A percentile compares a stretch with the other conserved stretches of the same genome.
Conservation (phyloP, 2,797 vertebrate genomes). For the Rhinatrema bivittatum region DNA sequence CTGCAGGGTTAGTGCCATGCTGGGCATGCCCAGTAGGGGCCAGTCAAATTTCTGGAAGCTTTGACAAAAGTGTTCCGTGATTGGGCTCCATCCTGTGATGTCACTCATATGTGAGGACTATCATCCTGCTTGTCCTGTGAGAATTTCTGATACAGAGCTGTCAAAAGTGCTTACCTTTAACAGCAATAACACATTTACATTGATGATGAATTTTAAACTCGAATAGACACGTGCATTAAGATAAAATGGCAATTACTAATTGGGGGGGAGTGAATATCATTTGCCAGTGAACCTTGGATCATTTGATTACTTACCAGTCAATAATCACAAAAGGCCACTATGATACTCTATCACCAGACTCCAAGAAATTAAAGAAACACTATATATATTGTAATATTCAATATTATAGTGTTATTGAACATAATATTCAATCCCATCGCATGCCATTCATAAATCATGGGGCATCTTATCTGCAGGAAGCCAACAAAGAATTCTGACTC, state of each 20-base stretch:
- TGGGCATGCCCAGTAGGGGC: no score
- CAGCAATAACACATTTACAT: slow-evolving; percentile 7
- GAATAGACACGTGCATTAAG: slow-evolving; percentile 26
- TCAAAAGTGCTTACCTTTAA: slow-evolving; percentile 8
- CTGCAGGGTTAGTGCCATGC: no score
- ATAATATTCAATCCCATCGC: slow-evolving; percentile 7
- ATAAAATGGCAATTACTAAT: slow-evolving; percentile 17
- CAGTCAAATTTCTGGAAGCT: no score
- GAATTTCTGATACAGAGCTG: no score
- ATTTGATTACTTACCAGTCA: slow-evolving; percentile 19
- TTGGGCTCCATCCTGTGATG: no score
- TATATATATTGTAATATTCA: slow-evolving; percentile 11
- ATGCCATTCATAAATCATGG: slow-evolving; percentile 6
- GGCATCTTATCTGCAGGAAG: neutral
- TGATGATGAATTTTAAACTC: slow-evolving; percentile 22
- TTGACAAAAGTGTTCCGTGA: no score
- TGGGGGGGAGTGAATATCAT: slow-evolving; percentile 7
- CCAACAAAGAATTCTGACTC: slow-evolving; percentile 1
- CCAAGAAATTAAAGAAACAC: slow-evolving; percentile 20
- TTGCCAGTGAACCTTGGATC: slow-evolving; percentile 3
- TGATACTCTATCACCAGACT: slow-evolving; percentile 4
- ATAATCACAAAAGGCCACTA: slow-evolving; percentile 20
- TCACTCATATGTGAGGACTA: no score
- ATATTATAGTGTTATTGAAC: slow-evolving; percentile 9
- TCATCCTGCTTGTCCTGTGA: no score